Evolutionary conservation across 2,797 vertebrate species (phyloP), one percentile per base, ranked within the genome.

Genomic region (Arnoldichthys spilopterus): DNA sequence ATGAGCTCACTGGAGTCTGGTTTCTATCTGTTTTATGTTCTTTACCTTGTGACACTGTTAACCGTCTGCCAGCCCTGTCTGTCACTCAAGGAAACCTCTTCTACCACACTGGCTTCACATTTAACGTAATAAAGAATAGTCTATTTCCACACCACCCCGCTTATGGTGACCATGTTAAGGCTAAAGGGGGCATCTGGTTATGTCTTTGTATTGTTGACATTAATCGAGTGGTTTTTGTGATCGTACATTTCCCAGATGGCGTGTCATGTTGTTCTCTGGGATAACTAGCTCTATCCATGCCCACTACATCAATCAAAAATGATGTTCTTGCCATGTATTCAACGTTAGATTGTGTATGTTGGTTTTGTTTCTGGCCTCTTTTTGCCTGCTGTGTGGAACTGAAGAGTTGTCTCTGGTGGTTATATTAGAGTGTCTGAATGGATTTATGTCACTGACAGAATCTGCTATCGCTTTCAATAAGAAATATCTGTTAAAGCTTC

Each of bases 21-120:
- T 80, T 77, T 58, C 54, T 53, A 58, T 74, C 62, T 75, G 15
- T 78, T 58, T 78, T 78, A 77, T 69, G 64, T 61, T 49, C 45
- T 73, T 74, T 72, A 70, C 66, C 61, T 74, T 47, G 26, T 54
- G 72, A 79, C 47, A 62, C 56, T 32, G 12, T 76, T 37, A 73
- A 71, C 53, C 24, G 7, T 72, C 64, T 43, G n/a, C 20, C 43
- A 71, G 32, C 47, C 11, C 24, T 64, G 47, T 24, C 37, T 76
- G 49, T 76, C 79, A 53, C 45, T 78, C 71, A 45, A 11, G 28
- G 51, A n/a, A 70, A 28, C 20, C 32, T 30, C 6, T 15, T 16
- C n/a, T 62, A 77, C 56, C 28, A 56, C 49, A 34, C 28, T 22
- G 26, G 18, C 32, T 67, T 6, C n/a, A 67, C 13, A 47, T 67